Conservation (phyloP, 2,113 vertebrate species). For the Hyla sarda region DNA sequence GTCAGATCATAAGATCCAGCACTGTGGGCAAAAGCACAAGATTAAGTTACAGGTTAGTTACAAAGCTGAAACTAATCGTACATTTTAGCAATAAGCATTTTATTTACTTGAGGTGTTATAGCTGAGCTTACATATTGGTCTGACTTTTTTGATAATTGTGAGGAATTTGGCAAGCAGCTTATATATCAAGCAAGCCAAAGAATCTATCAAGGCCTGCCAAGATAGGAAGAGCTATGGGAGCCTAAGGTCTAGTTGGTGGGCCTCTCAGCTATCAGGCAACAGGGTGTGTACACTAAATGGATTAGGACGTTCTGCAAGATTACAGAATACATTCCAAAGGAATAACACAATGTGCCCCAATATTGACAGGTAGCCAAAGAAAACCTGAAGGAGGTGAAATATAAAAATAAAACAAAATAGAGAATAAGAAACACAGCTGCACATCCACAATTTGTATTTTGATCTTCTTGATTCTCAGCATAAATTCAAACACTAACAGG, state of each 20-base stretch:
- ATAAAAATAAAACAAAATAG: too few species aligned
- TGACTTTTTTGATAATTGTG: background rate
- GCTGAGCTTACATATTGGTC: background rate
- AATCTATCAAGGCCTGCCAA: constrained; percentile 18
- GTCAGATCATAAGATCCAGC: too few species aligned
- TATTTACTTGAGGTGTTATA: background rate
- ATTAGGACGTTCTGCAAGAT: background rate
- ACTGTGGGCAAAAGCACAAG: too few species aligned
- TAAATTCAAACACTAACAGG: too few species aligned
- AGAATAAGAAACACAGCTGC: too few species aligned
- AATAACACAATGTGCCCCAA: background rate
- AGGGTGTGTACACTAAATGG: constrained; percentile 19
- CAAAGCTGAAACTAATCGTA: background rate
- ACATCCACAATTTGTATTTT: too few species aligned
- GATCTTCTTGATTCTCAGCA: too few species aligned
- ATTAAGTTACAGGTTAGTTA: too few species aligned
- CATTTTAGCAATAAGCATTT: background rate
- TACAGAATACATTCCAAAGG: constrained; percentile 2
- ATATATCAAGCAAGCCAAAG: constrained; percentile 3
- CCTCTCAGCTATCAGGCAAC: background rate
- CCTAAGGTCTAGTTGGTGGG: background rate
- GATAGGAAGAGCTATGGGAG: constrained; percentile 9
- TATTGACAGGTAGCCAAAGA: background rate
- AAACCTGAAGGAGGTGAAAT: background rate
- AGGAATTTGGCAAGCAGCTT: constrained; percentile 11